phyloP scores from a whole-genome alignment of 2,797 vertebrate species.

The Odontamblyopus lacepedii region DNA sequence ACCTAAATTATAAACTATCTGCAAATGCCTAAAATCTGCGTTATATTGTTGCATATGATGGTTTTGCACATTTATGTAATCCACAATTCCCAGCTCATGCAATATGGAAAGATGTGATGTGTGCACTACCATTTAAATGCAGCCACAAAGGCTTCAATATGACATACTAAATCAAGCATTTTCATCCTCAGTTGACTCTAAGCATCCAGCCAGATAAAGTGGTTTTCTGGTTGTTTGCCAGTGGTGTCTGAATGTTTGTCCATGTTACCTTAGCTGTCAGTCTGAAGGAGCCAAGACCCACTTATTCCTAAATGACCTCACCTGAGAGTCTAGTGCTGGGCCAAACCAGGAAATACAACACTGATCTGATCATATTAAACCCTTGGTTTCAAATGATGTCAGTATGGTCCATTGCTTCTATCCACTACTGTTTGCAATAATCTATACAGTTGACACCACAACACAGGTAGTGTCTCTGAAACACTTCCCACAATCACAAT shows the following conservation, averaged over 20 bases:
- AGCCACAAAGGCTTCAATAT: background rate
- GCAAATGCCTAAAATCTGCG: too few relatives aligned
- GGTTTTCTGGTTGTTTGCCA: conserved; percentile 65
- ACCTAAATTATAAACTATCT: background rate
- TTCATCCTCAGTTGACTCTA: conserved; percentile 38
- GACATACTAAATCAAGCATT: conserved; percentile 26
- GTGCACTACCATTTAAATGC: background rate
- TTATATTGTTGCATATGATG: background rate
- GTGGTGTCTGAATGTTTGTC: conserved; percentile 44
- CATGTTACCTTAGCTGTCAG: conserved; percentile 62
- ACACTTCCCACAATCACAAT: conserved; percentile 51
- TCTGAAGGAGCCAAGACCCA: conserved; percentile 38
- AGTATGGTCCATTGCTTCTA: conserved; percentile 39
- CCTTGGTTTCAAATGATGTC: conserved; percentile 15
- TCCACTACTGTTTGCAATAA: conserved; percentile 39
- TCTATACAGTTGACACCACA: conserved; percentile 32
- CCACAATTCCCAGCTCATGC: background rate
- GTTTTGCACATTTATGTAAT: background rate
- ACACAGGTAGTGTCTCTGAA: conserved; percentile 35
- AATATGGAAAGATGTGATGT: too few relatives aligned
- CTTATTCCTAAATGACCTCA: conserved; percentile 39
- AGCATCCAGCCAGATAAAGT: conserved; percentile 59
- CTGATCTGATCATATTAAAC: conserved; percentile 46
- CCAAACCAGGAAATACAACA: conserved; percentile 34
- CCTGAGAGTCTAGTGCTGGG: conserved; percentile 47